Evolutionary conservation across 2,113 vertebrate genomes (phyloP), one percentile per base, ranked within the genome.

Genomic region (Neogale vison): DNA sequence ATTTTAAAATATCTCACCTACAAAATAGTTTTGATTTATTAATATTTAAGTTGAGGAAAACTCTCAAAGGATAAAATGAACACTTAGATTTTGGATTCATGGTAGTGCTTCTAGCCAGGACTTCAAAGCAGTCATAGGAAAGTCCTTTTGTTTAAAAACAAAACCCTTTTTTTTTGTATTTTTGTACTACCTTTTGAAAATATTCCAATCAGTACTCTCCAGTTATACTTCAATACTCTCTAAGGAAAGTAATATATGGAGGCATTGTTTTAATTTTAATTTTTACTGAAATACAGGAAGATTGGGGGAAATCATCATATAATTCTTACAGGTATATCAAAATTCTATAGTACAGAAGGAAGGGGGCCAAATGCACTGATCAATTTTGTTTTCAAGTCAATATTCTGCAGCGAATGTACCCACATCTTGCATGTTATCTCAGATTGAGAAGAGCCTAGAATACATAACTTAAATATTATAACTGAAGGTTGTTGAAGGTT

Each of bases 311-410:
- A 92, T 31, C 29, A 13, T 74, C 52, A 81, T 31, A 76, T 24
- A 50, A 92, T 71, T 92, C n/a, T 82, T 69, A 11, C 34, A 55
- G 29, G 3, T 20, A 74, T 52, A 71, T 71, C 31, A 91, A 88
- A 95, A 76, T 65, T 57, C 42, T 69, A 84, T 24, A 95, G 36
- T 69, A 61, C 2, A 67, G 47, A 93, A 76, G 34, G 79, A 87
- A 86, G 50, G 42, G 15, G 65, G 20, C 15, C 65, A 87, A 85
- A 39, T 31, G 1, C 12, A 65, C 24, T 52, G 36, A 87, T n/a
- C 82, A 76, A 84, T 90, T 87, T 92, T 85, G 55, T 81, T 96
- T 96, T 76, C 31, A 92, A 83, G 93, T 67, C 20, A 6, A 29
- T 59, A 77, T 50, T 85, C 91, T 89, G 71, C 4, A 47, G 29